Base-by-base conservation (phyloP, 2,888 invertebrate species). In the Acanthosoma haemorrhoidale region DNA sequence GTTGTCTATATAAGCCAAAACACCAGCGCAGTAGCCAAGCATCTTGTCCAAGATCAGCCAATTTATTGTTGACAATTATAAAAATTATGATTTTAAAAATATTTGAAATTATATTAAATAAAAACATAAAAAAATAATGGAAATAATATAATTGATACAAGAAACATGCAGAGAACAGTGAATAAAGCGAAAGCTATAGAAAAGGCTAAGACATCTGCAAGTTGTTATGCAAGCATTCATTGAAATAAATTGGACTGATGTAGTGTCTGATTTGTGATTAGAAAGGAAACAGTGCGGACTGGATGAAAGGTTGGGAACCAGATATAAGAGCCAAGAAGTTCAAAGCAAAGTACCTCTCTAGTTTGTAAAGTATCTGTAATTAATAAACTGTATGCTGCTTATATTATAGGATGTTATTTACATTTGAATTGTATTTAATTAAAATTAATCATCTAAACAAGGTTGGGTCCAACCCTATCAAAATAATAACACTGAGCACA, bases 21-120 rank as follows among this genome's bases (percentile, higher is more conserved):
- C 39, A 70, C 73, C 72, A 73, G 73, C 73, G 73, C 73, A 73
- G 73, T 70, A 73, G 72, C 70, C 73, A 73, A 73, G 73, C 73
- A 72, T 70, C 68, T 57, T 70, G 69, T 41, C 68, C 57, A 69
- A 73, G 69, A 71, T 60, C 73, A 71, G 73, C 73, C 73, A 73
- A 73, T 73, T 73, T 72, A 73, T 73, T 73, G 72, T 73, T 21
- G 18, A 60, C 15, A 59, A 51, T 68, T 21, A 38, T 67, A 34
- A 60, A 31, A 38, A 13, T 68, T 59, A 31, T 63, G 31, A 69
- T 60, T 69, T 68, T 29, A 59, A 13, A n/a, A 32, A 60, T 16
- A 68, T 39, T 60, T 41, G 16, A 16, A 41, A 41, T 41, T 66
- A 38, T 60, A 31, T 36, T 69, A 31, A n/a, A 38, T 67, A 31